These are phyloP conservation scores for Parthenolecanium corni DNA, from an alignment of 2,888 invertebrate genomes.

Conservation along the genomic window DNA sequence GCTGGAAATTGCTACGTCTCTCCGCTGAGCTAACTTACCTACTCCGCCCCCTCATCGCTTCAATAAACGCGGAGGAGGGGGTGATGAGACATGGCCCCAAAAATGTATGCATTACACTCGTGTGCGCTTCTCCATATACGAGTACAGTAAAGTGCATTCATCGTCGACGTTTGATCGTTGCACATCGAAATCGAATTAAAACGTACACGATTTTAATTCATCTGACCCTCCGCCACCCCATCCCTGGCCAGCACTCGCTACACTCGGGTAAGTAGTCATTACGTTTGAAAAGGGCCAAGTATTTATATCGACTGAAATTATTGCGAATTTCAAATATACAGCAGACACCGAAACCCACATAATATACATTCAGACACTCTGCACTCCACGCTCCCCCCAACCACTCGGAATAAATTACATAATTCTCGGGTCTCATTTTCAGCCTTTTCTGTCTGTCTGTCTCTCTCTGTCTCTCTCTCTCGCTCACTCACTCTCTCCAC, in stretches of 20 bases:
- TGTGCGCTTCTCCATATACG: neutral
- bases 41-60: too few species aligned
- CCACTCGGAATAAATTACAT: neutral
- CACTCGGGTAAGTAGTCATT: neutral
- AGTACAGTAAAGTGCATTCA: too few species aligned
- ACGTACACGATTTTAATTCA: too few species aligned
- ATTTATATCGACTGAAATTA: conserved; percentile 2
- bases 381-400: too few species aligned
- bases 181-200: neutral
- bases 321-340: conserved; percentile 2
- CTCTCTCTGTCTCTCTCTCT: too few species aligned
- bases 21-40: too few species aligned
- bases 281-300: neutral
- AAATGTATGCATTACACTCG: neutral
- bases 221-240: neutral
- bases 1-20: too few species aligned
- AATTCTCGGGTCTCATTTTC: conserved; percentile 1
- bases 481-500: too few species aligned
- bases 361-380: neutral
- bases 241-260: neutral
- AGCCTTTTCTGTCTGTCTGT: too few species aligned
- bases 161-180: neutral
- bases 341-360: neutral
- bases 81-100: neutral
- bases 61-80: too few species aligned